A percentile compares a stretch with the other conserved stretches of the same genome.
Conservation (phyloP, 1,140 invertebrate species). For the Ephestia elutella region DNA sequence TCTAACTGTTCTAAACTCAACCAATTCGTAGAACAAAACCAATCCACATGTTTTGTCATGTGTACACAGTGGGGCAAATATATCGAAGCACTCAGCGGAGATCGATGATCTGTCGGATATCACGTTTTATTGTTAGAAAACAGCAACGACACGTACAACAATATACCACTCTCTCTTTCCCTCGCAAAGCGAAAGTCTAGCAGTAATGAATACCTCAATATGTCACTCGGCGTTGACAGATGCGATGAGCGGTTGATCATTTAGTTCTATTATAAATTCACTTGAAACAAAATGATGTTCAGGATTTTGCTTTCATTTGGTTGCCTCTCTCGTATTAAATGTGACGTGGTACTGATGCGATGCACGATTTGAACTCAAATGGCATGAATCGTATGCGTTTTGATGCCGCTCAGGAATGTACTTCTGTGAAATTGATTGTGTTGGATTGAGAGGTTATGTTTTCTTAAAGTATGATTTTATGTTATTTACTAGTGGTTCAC, state of each 20-base stretch:
- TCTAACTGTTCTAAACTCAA: too few species aligned
- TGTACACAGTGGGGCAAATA: background rate
- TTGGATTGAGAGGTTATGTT: background rate
- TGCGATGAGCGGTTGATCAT: conserved; percentile 20
- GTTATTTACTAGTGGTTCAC: too few species aligned
- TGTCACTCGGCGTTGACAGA: conserved; percentile 24
- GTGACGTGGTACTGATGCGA: background rate
- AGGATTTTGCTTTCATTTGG: background rate
- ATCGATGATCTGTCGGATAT: background rate
- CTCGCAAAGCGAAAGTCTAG: conserved; percentile 7
- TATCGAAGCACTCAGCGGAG: background rate
- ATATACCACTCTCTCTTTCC: background rate
- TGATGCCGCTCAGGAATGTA: background rate
- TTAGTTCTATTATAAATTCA: conserved; percentile 25
- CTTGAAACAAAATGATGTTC: background rate
- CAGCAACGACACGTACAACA: background rate
- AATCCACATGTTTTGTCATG: background rate
- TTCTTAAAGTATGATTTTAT: too few species aligned
- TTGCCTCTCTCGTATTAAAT: background rate
- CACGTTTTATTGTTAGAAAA: conserved; percentile 8
- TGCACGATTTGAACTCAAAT: background rate
- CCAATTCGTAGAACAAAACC: background rate
- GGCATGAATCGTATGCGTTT: background rate
- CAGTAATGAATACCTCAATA: conserved; percentile 30
- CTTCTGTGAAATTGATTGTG: background rate